Percentiles rank a stretch among this genome's conserved stretches.
phyloP scores from a whole-genome alignment of 2,888 invertebrate species.

The Trichopoda pennipes region DNA sequence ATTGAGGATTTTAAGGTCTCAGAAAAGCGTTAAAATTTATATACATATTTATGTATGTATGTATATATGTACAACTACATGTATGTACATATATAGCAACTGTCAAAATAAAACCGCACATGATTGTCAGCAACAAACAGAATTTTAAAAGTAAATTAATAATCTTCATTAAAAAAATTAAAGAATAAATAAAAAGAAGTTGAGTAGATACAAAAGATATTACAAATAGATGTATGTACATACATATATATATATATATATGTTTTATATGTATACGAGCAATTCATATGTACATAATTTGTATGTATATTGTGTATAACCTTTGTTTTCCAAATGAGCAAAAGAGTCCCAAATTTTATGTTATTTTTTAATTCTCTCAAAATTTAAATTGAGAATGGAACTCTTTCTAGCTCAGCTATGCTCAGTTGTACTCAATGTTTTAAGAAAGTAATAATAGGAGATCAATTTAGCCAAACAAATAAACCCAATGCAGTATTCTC shows the following conservation, averaged over 20 bases:
- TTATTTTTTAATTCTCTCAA: conserved; percentile 8
- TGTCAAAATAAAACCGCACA: conserved; percentile 31
- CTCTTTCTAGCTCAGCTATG: conserved; percentile 23
- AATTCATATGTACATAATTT: not conserved
- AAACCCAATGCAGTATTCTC: conserved; percentile 1
- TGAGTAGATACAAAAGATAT: conserved; percentile 6
- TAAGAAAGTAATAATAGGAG: not conserved
- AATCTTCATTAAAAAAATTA: not conserved
- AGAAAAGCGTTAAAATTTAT: too few relatives aligned
- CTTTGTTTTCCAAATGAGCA: conserved; percentile 1
- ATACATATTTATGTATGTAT: not conserved
- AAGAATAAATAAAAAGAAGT: conserved; percentile 1
- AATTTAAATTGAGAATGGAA: conserved; percentile 18
- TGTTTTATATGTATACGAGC: not conserved
- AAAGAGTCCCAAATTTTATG: not conserved
- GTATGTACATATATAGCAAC: conserved; percentile 1
- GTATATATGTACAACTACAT: not conserved
- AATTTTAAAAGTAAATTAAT: conserved; percentile 21
- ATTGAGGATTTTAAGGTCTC: too few relatives aligned
- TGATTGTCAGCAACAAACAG: conserved; percentile 24
- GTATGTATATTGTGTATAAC: not conserved
- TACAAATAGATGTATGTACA: not conserved
- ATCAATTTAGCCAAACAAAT: not conserved
- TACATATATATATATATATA: too few relatives aligned
- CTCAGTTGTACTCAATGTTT: conserved; percentile 35